Conservation (phyloP, 2,113 vertebrate genomes). For the Dicrurus megarhynchus region DNA sequence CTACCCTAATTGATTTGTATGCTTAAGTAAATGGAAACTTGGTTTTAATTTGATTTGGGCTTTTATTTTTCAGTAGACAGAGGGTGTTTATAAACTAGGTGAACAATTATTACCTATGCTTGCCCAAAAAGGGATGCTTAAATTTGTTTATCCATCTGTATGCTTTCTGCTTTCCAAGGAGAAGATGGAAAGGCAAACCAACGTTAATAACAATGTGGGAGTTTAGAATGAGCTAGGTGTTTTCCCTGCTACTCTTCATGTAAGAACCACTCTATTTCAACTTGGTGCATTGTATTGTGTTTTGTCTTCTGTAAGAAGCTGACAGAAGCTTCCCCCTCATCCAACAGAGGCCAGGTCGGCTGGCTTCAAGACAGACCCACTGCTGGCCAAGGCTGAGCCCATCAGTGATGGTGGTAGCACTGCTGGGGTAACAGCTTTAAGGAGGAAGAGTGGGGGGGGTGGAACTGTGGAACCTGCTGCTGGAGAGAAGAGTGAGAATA, state of each 20-base stretch:
- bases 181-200: background rate
- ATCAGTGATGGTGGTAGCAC: background rate
- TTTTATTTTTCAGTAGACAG: background rate
- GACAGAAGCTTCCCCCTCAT: background rate
- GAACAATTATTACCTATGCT: background rate
- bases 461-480: background rate
- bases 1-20: background rate
- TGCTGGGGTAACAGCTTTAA: background rate
- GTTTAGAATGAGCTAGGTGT: background rate
- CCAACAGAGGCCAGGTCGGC: fast-evolving
- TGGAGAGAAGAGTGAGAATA: background rate
- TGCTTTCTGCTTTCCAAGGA: background rate
- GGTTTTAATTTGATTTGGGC: background rate
- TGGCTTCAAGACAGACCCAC: background rate
- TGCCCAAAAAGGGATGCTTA: background rate
- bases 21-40: background rate
- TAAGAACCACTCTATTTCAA: background rate
- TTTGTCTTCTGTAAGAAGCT: background rate
- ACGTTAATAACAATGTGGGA: background rate
- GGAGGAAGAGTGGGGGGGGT: background rate
- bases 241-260: background rate
- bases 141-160: background rate
- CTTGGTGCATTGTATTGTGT: background rate
- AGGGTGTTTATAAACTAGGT: background rate
- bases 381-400: background rate